These are phyloP conservation scores for Cotesia typhae DNA, from an alignment of 1,140 invertebrate species.

Conservation along the genomic window DNA sequence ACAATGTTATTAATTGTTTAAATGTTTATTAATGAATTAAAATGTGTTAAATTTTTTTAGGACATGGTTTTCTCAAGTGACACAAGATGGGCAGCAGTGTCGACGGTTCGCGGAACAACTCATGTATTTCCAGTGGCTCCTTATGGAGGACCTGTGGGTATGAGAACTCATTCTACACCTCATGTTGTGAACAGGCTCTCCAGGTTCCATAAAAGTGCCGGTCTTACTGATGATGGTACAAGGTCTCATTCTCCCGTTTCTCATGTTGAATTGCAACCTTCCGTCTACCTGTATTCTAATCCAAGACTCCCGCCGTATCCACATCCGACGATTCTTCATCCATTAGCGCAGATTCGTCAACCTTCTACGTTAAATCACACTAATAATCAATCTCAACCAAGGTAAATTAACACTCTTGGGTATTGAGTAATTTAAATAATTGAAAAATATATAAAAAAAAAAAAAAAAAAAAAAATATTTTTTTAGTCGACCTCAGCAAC, in stretches of 20 bases:
- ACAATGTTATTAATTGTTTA: neutral
- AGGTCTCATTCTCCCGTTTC: constrained; percentile 80
- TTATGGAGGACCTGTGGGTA: constrained; percentile 91
- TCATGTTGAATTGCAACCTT: constrained; percentile 64
- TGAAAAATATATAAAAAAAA: too few species aligned
- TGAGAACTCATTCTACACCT: constrained; percentile 90
- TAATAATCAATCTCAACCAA: constrained; percentile 66
- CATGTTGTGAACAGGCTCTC: constrained; percentile 95
- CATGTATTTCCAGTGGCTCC: constrained; percentile 97
- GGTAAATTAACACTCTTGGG: constrained; percentile 52
- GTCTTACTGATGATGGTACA: constrained; percentile 78
- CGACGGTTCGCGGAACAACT: constrained; percentile 94
- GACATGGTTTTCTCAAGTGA: constrained; percentile 91
- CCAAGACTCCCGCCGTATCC: constrained; percentile 90
- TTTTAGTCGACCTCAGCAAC: constrained; percentile 55
- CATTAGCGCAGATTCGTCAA: constrained; percentile 87
- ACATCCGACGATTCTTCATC: constrained; percentile 79
- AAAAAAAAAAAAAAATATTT: constrained; percentile 1
- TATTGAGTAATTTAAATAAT: neutral
- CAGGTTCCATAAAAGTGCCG: constrained; percentile 94
- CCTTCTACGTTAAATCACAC: constrained; percentile 69
- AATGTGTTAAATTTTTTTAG: constrained; percentile 64
- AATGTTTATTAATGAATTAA: constrained; percentile 40
- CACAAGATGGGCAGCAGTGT: constrained; percentile 94
- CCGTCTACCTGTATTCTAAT: constrained; percentile 83